phyloP scores from a whole-genome alignment of 1,140 invertebrate species.

The Drosophila serrata region DNA sequence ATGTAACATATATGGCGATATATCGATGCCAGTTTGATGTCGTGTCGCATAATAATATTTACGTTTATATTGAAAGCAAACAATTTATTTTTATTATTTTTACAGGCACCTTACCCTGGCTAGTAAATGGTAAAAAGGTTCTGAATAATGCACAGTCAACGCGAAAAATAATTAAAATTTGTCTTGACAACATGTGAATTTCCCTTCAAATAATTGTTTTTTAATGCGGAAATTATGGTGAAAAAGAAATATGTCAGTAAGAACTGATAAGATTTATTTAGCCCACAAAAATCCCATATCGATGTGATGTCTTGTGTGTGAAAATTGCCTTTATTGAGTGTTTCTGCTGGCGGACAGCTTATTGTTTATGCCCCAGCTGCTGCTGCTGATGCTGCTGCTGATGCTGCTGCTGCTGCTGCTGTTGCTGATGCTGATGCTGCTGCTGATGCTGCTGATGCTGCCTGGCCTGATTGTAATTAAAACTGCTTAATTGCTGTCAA shows the following conservation, averaged over 20 bases:
- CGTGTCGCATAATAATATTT: conserved; percentile 4
- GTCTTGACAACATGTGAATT: neutral
- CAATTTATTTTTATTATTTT: neutral
- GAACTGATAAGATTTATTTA: neutral
- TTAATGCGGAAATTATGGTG: too few species aligned
- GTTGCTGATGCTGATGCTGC: too few species aligned
- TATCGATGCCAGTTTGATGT: neutral
- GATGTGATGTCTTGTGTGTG: neutral
- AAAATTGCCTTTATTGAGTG: conserved; percentile 38
- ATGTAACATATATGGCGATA: neutral
- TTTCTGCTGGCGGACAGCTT: conserved; percentile 9
- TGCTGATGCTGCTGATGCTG: too few species aligned
- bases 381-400: neutral
- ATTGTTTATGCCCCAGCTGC: conserved; percentile 25
- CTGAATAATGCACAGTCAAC: too few species aligned
- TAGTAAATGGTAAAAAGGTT: too few species aligned
- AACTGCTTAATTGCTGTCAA: conserved; percentile 61
- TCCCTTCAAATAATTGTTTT: too few species aligned
- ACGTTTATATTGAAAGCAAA: neutral
- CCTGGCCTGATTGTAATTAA: conserved; percentile 55
- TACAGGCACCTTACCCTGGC: too few species aligned
- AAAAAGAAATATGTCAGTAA: neutral
- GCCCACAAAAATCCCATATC: neutral
- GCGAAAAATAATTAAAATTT: neutral
- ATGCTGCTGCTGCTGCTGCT: too few species aligned